phyloP scores from a whole-genome alignment of 53 echinoderm and acorn worm genomes.

The Hippasteria phrygiana region DNA sequence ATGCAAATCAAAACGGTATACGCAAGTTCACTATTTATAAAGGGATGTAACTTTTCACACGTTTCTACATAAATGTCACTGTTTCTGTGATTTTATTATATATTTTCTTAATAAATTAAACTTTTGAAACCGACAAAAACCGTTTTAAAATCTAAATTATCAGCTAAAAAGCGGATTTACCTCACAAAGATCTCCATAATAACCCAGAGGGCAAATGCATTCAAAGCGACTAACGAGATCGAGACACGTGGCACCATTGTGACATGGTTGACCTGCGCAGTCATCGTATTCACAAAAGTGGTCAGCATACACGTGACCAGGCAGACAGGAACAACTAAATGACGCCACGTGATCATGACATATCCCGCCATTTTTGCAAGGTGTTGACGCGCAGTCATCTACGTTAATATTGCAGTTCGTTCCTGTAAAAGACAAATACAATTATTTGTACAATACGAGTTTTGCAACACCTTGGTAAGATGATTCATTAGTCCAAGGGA shows the following conservation, averaged over 20 bases:
- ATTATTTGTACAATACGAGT: background rate
- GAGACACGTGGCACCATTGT: conserved; percentile 52
- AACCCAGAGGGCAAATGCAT: conserved; percentile 58
- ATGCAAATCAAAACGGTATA: too few relatives aligned
- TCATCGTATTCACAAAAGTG: conserved; percentile 52
- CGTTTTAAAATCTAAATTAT: too few relatives aligned
- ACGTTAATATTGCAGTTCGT: conserved; percentile 70
- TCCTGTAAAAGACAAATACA: conserved; percentile 42
- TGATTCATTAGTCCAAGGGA: too few relatives aligned
- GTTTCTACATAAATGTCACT: too few relatives aligned
- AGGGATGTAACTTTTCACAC: too few relatives aligned
- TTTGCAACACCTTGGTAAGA: too few relatives aligned
- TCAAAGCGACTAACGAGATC: conserved; percentile 43
- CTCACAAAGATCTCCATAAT: conserved; percentile 65
- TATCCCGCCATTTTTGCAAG: conserved; percentile 62
- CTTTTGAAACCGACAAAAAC: too few relatives aligned
- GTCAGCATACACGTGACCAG: conserved; percentile 53
- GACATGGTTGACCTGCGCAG: conserved; percentile 55
- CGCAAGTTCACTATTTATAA: too few relatives aligned
- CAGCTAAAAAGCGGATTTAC: background rate
- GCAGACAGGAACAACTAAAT: conserved; percentile 47
- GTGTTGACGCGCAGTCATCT: conserved; percentile 40
- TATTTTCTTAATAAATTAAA: too few relatives aligned
- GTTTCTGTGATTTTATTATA: too few relatives aligned
- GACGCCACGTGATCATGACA: conserved; percentile 44